Base-by-base conservation (phyloP, 2,888 invertebrate species). In the Synanthedon vespiformis region DNA sequence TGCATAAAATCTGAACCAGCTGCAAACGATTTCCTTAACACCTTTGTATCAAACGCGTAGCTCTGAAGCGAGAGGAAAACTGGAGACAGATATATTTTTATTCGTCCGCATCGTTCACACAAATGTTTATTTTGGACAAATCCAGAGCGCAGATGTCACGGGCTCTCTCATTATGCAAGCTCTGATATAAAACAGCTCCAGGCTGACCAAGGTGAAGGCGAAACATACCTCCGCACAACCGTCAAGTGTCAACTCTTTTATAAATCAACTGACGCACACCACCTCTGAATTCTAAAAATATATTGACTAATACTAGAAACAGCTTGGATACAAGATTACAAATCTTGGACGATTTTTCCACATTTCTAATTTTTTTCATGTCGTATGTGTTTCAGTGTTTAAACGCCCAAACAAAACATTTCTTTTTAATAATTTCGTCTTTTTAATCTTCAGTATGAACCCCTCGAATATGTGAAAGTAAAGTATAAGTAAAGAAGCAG, bases 181-280 rank as follows among this genome's bases (percentile, higher is more conserved):
- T 67, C 59, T 61, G 84, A 82, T 75, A 78, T 71, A 72, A 81
- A 71, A 68, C 85, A 85, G 77, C 67, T 63, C 65, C 40, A 13
- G 18, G 56, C 67, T 62, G 58, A 68, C 64, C 82, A 86, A 86
- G 87, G 87, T 85, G 83, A 86, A 85, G 87, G 86, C 80, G 72
- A 78, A 59, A 61, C 64, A 64, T 65, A 66, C 61, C 69, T 65
- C 61, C 58, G 59, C 59, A 61, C 27, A 34, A 14, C 50, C 69
- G 72, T 72, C 78, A 76, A 67, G 68, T 73, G 77, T 77, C 77
- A 72, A 70, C 67, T 68, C 59, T 68, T 69, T 70, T 77, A 77
- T 75, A 75, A 75, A 80, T 77, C 71, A 77, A 72, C 64, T 75
- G 73, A 76, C 74, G 74, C 72, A 72, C 66, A 72, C 66, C 62